phyloP scores from a whole-genome alignment of 1,140 invertebrate genomes.

The Rhagoletis pomonella region DNA sequence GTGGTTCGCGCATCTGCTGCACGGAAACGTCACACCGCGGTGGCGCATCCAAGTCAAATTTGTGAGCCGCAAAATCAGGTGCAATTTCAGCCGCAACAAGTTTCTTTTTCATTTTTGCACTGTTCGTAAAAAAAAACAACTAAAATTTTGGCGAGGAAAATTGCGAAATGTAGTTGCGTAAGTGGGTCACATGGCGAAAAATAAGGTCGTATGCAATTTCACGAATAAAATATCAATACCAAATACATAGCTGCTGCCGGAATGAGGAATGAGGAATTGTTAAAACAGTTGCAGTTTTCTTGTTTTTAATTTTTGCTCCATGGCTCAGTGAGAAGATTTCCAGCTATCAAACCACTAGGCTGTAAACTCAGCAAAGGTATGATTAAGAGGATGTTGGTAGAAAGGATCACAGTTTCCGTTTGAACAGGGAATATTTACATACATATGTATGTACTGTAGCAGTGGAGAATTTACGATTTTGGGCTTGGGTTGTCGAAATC shows the following conservation, averaged over 20 bases:
- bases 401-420: too few species aligned
- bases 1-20: slow-evolving; percentile 9
- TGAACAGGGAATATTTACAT: too few species aligned
- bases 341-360: too few species aligned
- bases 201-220: background rate
- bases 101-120: slow-evolving; percentile 35
- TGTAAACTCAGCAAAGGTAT: too few species aligned
- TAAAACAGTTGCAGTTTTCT: too few species aligned
- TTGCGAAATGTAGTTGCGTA: slow-evolving; percentile 6
- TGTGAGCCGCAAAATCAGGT: slow-evolving; percentile 35
- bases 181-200: slow-evolving; percentile 6
- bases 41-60: slow-evolving; percentile 36
- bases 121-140: background rate
- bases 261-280: background rate
- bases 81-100: slow-evolving; percentile 42
- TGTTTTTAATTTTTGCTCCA: too few species aligned
- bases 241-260: background rate
- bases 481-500: too few species aligned
- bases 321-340: too few species aligned
- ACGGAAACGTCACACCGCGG: slow-evolving; percentile 3
- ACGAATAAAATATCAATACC: background rate
- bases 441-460: too few species aligned
- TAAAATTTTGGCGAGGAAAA: background rate
- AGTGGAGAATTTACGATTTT: too few species aligned
- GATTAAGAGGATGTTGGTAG: too few species aligned